These are phyloP conservation scores for Porites lobata DNA, from an alignment of 92 coral and sea anemone species.

Conservation along the genomic window DNA sequence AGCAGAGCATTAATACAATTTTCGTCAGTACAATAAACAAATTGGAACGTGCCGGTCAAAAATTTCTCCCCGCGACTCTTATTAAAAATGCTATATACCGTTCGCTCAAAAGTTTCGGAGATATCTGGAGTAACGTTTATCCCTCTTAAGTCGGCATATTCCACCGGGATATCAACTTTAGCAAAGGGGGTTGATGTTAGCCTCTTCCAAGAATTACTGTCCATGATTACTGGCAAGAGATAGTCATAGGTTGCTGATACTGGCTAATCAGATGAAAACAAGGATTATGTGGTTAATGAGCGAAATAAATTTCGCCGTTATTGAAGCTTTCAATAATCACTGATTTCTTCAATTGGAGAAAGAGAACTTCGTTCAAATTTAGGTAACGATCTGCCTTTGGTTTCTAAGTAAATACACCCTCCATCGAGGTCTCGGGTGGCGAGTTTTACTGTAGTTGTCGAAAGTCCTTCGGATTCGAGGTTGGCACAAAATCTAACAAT, in stretches of 20 bases:
- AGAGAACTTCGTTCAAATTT: no score
- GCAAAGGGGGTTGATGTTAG: slow-evolving; percentile 33
- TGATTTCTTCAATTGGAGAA: no score
- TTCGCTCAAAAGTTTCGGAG: not conserved
- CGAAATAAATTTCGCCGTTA: no score
- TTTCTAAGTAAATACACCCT: no score
- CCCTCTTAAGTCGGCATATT: slow-evolving; percentile 51
- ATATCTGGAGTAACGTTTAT: slow-evolving; percentile 67
- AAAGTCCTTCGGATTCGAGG: not conserved
- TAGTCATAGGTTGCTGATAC: no score
- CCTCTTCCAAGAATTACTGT: slow-evolving; percentile 9
- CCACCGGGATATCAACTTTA: slow-evolving; percentile 7
- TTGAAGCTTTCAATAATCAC: no score
- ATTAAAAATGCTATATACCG: slow-evolving; percentile 44
- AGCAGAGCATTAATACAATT: slow-evolving; percentile 52
- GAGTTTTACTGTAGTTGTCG: not conserved
- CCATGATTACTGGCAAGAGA: no score
- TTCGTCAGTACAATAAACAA: slow-evolving; percentile 52
- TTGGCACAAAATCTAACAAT: not conserved
- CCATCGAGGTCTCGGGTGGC: not conserved
- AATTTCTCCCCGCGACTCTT: not conserved
- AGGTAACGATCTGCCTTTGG: no score
- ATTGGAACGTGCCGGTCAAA: slow-evolving; percentile 24
- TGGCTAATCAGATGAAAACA: no score
- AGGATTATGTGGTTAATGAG: no score